Percentiles rank a stretch among this genome's conserved stretches.
phyloP scores from a whole-genome alignment of 2,888 invertebrate genomes.

The Mesopsocus fuscifrons region DNA sequence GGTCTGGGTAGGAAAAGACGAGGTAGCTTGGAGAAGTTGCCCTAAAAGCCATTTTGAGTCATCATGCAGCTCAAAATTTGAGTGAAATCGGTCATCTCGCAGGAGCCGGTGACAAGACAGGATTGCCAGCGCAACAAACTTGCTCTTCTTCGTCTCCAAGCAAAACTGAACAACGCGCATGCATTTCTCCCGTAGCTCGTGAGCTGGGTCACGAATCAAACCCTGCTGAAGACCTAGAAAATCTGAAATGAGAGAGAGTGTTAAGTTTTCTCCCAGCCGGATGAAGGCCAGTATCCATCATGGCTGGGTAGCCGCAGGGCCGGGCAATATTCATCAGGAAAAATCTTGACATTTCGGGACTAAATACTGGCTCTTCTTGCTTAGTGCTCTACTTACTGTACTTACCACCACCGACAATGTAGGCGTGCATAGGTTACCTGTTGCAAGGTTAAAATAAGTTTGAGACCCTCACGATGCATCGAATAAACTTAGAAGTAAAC shows the following conservation, averaged over 20 bases:
- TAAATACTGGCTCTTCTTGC: too few species aligned
- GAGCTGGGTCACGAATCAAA: constrained; percentile 54
- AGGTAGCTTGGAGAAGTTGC: constrained; percentile 70
- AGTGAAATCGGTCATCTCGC: constrained; percentile 79
- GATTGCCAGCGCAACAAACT: constrained; percentile 63
- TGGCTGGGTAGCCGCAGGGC: too few species aligned
- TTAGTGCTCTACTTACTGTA: too few species aligned
- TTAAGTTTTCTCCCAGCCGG: neutral
- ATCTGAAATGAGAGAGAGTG: constrained; percentile 34
- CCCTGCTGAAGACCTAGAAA: constrained; percentile 64
- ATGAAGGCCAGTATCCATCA: too few species aligned
- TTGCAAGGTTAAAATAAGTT: too few species aligned
- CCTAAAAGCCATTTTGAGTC: constrained; percentile 86
- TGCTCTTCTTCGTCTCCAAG: constrained; percentile 70
- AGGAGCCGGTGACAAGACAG: constrained; percentile 81
- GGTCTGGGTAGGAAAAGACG: constrained; percentile 54
- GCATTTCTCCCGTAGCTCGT: constrained; percentile 68
- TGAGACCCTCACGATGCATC: too few species aligned
- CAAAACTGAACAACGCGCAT: constrained; percentile 70
- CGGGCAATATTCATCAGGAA: too few species aligned
- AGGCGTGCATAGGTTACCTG: too few species aligned
- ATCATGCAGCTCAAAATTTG: constrained; percentile 76
- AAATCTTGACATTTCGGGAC: too few species aligned
- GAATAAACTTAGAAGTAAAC: too few species aligned
- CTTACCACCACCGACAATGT: too few species aligned